Percentiles rank a stretch among this genome's conserved stretches.
Conservation (phyloP, 2,888 invertebrate species). For the Bembecia ichneumoniformis region DNA sequence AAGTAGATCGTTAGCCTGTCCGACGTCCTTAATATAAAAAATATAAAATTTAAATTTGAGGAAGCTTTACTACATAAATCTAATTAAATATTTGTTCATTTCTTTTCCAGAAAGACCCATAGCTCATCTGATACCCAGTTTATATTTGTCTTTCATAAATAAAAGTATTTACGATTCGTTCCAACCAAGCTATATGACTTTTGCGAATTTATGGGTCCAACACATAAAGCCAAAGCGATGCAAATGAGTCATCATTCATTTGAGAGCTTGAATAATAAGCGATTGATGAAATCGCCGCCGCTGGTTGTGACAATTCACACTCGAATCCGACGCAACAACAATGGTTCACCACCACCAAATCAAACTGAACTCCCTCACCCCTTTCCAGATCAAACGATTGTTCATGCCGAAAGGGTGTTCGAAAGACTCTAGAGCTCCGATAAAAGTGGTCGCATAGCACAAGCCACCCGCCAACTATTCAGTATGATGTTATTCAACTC, state of each 20-base stretch:
- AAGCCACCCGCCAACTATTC: conserved; percentile 57
- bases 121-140: too few relatives aligned
- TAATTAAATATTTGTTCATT: too few relatives aligned
- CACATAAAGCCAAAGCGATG: conserved; percentile 10
- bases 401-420: conserved; percentile 19
- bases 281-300: conserved; percentile 55
- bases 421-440: conserved; percentile 30
- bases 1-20: too few relatives aligned
- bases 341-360: conserved; percentile 39
- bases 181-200: neutral
- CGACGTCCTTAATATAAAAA: too few relatives aligned
- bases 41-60: too few relatives aligned
- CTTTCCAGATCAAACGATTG: conserved; percentile 19
- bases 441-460: conserved; percentile 33
- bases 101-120: too few relatives aligned
- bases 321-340: conserved; percentile 56
- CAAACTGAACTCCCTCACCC: conserved; percentile 25
- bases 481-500: conserved; percentile 57
- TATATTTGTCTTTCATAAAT: too few relatives aligned
- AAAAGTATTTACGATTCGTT: too few relatives aligned
- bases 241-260: conserved; percentile 49
- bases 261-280: conserved; percentile 55
- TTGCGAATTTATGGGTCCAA: too few relatives aligned
- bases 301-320: conserved; percentile 66
- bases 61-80: too few relatives aligned